These are phyloP conservation scores for Leptobrachium leishanense DNA, from an alignment of 2,113 vertebrate species.

Conservation along the genomic window DNA sequence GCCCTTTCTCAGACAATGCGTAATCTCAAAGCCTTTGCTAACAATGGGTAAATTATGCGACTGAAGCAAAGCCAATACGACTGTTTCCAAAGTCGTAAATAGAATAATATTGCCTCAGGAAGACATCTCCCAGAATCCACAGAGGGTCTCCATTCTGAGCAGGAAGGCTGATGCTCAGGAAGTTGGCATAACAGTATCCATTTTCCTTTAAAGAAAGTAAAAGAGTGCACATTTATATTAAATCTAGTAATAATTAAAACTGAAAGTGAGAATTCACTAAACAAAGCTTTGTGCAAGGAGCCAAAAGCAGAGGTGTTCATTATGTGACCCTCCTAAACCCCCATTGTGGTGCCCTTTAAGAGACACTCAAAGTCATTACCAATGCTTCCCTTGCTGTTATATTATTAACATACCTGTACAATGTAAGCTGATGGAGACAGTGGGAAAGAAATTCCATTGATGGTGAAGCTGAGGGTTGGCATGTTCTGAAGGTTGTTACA, in stretches of 20 bases:
- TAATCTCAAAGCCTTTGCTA: neutral
- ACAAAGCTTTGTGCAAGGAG: too few relatives aligned
- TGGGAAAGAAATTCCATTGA: constrained; percentile 56
- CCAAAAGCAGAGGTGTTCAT: too few relatives aligned
- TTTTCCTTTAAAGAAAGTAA: constrained; percentile 21
- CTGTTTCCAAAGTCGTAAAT: constrained; percentile 48
- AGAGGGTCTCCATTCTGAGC: constrained; percentile 37
- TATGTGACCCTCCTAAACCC: too few relatives aligned
- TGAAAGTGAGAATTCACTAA: too few relatives aligned
- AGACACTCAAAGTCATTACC: too few relatives aligned
- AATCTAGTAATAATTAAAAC: too few relatives aligned
- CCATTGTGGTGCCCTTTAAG: too few relatives aligned
- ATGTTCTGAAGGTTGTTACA: constrained; percentile 58
- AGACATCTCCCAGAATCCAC: constrained; percentile 54
- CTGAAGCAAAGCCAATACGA: constrained; percentile 46
- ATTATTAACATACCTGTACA: constrained; percentile 41
- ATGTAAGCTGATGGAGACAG: constrained; percentile 62
- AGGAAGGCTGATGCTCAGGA: constrained; percentile 43
- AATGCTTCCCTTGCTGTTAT: too few relatives aligned
- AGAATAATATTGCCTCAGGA: constrained; percentile 49
- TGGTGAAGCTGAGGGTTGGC: constrained; percentile 63
- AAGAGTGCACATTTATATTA: too few relatives aligned
- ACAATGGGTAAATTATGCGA: constrained; percentile 10
- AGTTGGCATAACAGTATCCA: constrained; percentile 36
- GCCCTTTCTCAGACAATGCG: neutral